These are phyloP conservation scores for Venustoraphidia nigricollis DNA, from an alignment of 2,888 invertebrate genomes.

Conservation along the genomic window DNA sequence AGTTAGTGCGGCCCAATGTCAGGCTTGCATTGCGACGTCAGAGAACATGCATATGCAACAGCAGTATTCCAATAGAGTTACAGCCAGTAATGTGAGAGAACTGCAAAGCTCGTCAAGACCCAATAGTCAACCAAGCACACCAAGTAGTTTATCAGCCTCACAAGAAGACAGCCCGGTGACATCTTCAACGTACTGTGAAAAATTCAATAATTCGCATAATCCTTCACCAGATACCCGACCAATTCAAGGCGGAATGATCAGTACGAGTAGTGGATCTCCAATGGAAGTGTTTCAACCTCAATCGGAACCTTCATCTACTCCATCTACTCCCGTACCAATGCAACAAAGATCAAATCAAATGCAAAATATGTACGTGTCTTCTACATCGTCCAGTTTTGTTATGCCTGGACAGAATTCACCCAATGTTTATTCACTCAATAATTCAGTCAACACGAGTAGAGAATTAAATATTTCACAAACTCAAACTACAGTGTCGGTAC, in stretches of 20 bases:
- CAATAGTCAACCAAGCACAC: slow-evolving; percentile 33
- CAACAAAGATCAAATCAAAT: slow-evolving; percentile 28
- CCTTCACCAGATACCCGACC: slow-evolving; percentile 49
- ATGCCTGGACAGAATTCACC: slow-evolving; percentile 2
- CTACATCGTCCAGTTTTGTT: neutral
- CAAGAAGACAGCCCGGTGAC: slow-evolving; percentile 47
- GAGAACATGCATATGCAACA: slow-evolving; percentile 29
- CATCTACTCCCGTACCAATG: slow-evolving; percentile 34
- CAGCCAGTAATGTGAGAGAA: neutral
- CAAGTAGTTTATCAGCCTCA: slow-evolving; percentile 35
- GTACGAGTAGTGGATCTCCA: slow-evolving; percentile 67
- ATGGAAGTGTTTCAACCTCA: slow-evolving; percentile 32
- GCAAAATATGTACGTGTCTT: slow-evolving; percentile 23
- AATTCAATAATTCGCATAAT: slow-evolving; percentile 26
- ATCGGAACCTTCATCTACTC: slow-evolving; percentile 44
- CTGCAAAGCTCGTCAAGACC: slow-evolving; percentile 25
- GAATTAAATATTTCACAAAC: slow-evolving; percentile 15
- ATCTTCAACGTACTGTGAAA: slow-evolving; percentile 49
- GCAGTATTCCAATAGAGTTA: neutral
- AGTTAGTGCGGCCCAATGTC: slow-evolving; percentile 29
- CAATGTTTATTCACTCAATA: neutral
- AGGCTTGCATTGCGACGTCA: slow-evolving; percentile 32
- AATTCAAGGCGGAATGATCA: slow-evolving; percentile 72
- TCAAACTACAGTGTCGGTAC: slow-evolving; percentile 10
- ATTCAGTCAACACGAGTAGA: neutral